Conservation (phyloP, 2,113 vertebrate genomes). For the Rhombomys opimus region DNA sequence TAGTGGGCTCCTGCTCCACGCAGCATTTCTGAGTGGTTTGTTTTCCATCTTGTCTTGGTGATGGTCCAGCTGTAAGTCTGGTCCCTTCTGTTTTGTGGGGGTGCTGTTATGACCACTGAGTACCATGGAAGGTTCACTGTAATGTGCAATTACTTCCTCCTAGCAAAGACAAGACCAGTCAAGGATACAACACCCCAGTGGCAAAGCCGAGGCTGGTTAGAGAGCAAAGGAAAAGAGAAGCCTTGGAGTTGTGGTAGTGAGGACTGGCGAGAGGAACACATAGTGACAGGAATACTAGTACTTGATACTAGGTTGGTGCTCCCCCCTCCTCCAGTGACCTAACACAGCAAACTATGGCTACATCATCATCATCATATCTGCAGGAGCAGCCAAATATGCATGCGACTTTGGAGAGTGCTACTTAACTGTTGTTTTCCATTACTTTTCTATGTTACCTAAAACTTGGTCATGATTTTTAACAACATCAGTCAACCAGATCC, state of each 20-base stretch:
- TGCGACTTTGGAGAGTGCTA: not conserved
- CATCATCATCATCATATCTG: not conserved
- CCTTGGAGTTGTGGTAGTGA: not conserved
- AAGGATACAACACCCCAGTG: not conserved
- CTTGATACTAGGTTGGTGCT: not conserved
- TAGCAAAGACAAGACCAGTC: not conserved
- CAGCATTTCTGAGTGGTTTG: not conserved
- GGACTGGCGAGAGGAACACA: not conserved
- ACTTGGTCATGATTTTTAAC: slow-evolving; percentile 4
- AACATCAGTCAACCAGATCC: not conserved
- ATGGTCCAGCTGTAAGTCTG: not conserved
- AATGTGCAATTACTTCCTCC: not conserved
- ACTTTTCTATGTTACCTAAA: slow-evolving; percentile 12
- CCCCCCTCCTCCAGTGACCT: too few species aligned
- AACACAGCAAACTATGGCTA: not conserved
- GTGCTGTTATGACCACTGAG: not conserved
- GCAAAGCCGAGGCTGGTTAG: not conserved
- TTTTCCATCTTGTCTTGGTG: not conserved
- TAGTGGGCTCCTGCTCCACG: not conserved
- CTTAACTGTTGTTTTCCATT: slow-evolving; percentile 22
- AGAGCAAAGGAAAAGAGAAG: not conserved
- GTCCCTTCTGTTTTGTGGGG: not conserved
- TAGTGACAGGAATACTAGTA: not conserved
- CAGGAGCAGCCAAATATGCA: not conserved
- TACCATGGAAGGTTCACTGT: not conserved